Percentiles rank a stretch among this genome's conserved stretches.
Conservation (phyloP, 2,888 invertebrate genomes). For the Sisyra nigra region DNA sequence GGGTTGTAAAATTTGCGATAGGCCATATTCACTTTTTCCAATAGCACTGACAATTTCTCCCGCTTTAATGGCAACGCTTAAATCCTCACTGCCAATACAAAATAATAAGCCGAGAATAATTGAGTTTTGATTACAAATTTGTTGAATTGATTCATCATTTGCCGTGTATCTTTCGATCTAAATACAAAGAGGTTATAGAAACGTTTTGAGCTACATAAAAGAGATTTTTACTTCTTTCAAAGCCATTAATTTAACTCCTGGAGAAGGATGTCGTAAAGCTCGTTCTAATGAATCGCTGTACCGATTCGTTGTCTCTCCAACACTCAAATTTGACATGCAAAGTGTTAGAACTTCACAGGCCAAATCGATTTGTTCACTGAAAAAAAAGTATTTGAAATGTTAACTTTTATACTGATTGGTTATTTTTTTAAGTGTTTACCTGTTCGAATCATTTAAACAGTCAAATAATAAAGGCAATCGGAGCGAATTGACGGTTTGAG, state of each 20-base stretch:
- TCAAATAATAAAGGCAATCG: conserved; percentile 44
- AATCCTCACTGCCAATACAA: conserved; percentile 39
- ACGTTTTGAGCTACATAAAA: conserved; percentile 12
- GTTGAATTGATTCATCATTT: conserved; percentile 18
- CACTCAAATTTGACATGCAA: conserved; percentile 43
- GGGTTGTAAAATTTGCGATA: conserved; percentile 33
- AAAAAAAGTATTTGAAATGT: no score
- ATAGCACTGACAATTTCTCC: conserved; percentile 34
- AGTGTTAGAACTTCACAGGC: conserved; percentile 47
- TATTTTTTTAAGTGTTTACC: conserved; percentile 24
- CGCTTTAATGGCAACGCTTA: conserved; percentile 42
- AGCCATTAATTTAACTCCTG: conserved; percentile 45
- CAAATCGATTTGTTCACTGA: conserved; percentile 39
- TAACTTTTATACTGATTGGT: conserved; percentile 13
- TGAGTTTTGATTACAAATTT: conserved; percentile 18
- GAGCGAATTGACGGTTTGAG: conserved; percentile 25
- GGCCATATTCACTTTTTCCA: conserved; percentile 28
- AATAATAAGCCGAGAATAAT: conserved; percentile 38
- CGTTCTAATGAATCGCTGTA: conserved; percentile 42
- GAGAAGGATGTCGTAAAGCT: conserved; percentile 42
- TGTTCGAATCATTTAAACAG: conserved; percentile 39
- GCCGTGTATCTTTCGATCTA: conserved; percentile 17
- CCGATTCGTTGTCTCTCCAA: conserved; percentile 39
- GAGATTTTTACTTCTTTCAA: conserved; percentile 37
- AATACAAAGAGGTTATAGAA: not conserved